These are phyloP conservation scores for Amphibalanus amphitrite DNA, from an alignment of 1,140 invertebrate genomes.

Conservation along the genomic window DNA sequence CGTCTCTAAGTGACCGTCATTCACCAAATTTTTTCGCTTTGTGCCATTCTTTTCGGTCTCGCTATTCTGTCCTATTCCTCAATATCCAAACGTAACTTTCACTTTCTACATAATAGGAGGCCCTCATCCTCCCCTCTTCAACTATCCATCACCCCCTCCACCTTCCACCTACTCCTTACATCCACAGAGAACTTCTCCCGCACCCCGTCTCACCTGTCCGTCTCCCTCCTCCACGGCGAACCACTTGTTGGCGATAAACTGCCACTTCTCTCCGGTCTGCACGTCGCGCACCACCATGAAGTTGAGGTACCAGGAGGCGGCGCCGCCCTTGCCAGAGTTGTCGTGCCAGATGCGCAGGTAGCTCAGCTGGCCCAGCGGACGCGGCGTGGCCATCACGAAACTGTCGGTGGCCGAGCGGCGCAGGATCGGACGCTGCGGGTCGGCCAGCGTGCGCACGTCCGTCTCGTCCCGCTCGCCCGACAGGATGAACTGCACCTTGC, in stretches of 20 bases:
- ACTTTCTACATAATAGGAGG: too few species aligned
- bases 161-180: too few species aligned
- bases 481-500: constrained; percentile 31
- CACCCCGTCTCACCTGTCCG: constrained; percentile 15
- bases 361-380: constrained; percentile 30
- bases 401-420: constrained; percentile 28
- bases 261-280: constrained; percentile 32
- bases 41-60: too few species aligned
- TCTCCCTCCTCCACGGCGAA: constrained; percentile 35
- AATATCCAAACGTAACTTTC: too few species aligned
- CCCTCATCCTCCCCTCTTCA: too few species aligned
- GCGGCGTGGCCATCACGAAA: constrained; percentile 30
- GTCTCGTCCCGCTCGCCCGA: constrained; percentile 32
- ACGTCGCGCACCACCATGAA: constrained; percentile 31
- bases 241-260: constrained; percentile 34
- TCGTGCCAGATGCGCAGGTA: constrained; percentile 36
- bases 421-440: constrained; percentile 29
- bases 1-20: too few species aligned
- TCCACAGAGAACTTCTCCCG: too few species aligned
- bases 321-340: constrained; percentile 31
- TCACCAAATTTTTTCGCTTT: too few species aligned
- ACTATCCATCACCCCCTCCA: too few species aligned
- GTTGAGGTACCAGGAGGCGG: constrained; percentile 34
- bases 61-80: too few species aligned
- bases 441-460: constrained; percentile 24